Conservation (phyloP, 2,797 vertebrate genomes). For the Sciurus vulgaris region DNA sequence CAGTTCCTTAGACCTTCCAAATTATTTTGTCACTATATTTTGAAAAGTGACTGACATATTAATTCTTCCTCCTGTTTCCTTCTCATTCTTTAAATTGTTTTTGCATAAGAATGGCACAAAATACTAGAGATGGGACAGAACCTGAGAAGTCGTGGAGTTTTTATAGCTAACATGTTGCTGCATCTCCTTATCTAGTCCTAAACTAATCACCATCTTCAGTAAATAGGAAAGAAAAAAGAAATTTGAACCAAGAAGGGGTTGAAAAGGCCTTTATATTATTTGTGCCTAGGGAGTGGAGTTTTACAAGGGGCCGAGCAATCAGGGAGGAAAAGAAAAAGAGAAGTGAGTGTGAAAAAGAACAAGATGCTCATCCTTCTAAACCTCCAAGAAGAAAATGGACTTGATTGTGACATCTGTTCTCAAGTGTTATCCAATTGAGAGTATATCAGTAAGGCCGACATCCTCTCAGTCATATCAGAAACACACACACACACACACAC, state of each 20-base stretch:
- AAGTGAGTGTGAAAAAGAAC: background rate
- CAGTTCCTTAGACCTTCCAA: constrained; percentile 20
- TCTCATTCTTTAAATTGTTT: background rate
- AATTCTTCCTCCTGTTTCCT: background rate
- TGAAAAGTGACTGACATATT: background rate
- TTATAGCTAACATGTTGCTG: background rate
- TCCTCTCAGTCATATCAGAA: background rate
- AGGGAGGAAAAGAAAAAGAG: background rate
- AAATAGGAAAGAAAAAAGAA: constrained; percentile 1
- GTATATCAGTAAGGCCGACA: background rate
- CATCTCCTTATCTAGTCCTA: background rate
- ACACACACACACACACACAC: background rate
- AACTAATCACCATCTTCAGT: background rate
- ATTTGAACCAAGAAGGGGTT: background rate
- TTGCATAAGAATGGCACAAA: background rate
- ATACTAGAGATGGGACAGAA: background rate
- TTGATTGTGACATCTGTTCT: background rate
- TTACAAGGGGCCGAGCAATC: background rate
- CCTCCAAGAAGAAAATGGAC: constrained; percentile 2
- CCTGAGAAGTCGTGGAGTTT: background rate
- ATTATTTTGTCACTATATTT: constrained; percentile 13
- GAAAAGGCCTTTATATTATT: background rate
- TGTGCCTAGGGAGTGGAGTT: background rate
- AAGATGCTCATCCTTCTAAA: background rate
- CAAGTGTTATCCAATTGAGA: background rate